Evolutionary conservation across 2,113 vertebrate genomes (phyloP), one percentile per base, ranked within the genome.

Genomic region (Condylura cristata): DNA sequence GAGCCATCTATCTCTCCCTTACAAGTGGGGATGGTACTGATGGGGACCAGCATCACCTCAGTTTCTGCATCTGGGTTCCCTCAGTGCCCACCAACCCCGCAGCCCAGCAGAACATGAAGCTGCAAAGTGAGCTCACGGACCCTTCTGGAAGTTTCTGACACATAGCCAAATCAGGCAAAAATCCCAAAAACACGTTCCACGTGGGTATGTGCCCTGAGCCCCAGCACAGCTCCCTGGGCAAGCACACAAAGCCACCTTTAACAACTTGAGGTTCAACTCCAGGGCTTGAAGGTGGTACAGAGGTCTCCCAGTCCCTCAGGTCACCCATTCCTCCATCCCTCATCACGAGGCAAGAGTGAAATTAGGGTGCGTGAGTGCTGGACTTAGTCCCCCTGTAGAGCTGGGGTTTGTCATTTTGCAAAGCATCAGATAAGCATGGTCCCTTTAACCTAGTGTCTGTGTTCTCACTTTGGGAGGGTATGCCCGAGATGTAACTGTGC

Each of bases 1-100:
- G 93, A 91, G 74, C 81, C 91, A 95, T 96, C 96, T 92, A 18
- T 96, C 93, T 97, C 95, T 97, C 92, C 94, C 96, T 11, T 26
- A 61, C 4, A 34, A 91, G 80, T 13, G 65, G 66, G 93, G 93
- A 87, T 0, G 0, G 18, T 39, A 70, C 1, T 74, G 89, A 86
- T 71, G 74, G 89, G 58, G 66, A 58, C 18, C 28, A n/a, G 48
- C 22, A 37, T 85, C 37, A 56, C 71, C 94, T 93, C 80, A 9
- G 0, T 75, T 93, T 94, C 89, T 65, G 1, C 41, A 30, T 63
- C 37, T 82, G 93, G 58, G 86, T 30, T 91, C 39, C 65, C 44
- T 3, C 0, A 9, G 65, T 58, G 79, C 70, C 32, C 16, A 61
- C 8, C 20, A 56, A 6, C 20, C 53, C 53, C n/a, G 14, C n/a